These are phyloP conservation scores for Anoplophora glabripennis DNA, from an alignment of 1,140 invertebrate genomes.

Conservation along the genomic window DNA sequence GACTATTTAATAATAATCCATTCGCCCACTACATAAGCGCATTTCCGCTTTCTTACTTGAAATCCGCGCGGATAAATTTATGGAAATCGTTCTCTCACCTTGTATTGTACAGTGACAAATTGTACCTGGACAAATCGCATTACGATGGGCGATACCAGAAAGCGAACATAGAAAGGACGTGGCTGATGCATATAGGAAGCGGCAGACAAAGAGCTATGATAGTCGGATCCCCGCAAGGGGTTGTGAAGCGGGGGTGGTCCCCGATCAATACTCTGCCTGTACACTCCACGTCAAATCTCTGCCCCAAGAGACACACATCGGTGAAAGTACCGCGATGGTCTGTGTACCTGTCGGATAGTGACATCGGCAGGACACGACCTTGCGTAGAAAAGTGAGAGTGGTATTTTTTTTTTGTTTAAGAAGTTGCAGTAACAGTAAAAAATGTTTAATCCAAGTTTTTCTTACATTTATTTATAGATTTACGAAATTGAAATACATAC, in stretches of 20 bases:
- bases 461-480: no score
- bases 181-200: constrained; percentile 23
- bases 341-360: background rate
- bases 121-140: constrained; percentile 19
- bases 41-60: no score
- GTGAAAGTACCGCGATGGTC: constrained; percentile 17
- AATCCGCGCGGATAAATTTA: no score
- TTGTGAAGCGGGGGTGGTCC: constrained; percentile 19
- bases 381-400: constrained; percentile 2
- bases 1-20: no score
- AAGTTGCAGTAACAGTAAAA: no score
- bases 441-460: no score
- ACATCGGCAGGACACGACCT: background rate
- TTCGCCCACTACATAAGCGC: no score
- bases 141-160: constrained; percentile 11
- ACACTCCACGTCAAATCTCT: constrained; percentile 21
- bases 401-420: no score
- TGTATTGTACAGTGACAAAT: constrained; percentile 12
- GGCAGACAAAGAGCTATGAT: constrained; percentile 24
- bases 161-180: constrained; percentile 17
- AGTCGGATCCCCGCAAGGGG: constrained; percentile 23
- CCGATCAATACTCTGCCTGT: constrained; percentile 23
- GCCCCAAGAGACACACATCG: constrained; percentile 13
- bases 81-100: no score
- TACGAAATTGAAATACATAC: no score